Evolutionary conservation across 2,797 vertebrate genomes (phyloP).

Genomic region (Chiloscyllium punctatum): DNA sequence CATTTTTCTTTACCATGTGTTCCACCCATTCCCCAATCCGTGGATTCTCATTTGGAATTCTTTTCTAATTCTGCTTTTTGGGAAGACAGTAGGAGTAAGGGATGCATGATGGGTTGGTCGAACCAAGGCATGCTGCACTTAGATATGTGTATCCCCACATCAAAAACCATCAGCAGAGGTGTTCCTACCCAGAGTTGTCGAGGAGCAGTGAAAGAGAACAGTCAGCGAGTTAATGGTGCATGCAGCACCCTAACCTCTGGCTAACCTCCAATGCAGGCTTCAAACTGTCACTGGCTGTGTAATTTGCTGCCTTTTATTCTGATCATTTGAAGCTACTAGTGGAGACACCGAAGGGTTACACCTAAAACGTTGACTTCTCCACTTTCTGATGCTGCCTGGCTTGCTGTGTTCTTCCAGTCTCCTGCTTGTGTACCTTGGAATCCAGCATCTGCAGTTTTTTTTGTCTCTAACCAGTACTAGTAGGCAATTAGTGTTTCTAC

Average conservation of each 20-base stretch:
- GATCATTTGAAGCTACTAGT: background rate
- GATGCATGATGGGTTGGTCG: background rate
- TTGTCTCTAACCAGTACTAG: too few species aligned
- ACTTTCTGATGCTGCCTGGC: too few species aligned
- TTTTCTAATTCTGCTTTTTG: background rate
- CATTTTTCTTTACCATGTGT: background rate
- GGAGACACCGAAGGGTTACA: background rate
- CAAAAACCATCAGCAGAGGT: background rate
- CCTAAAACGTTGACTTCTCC: too few species aligned
- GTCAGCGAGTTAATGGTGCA: background rate
- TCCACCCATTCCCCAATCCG: background rate
- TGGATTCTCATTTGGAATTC: background rate
- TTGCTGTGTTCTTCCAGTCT: too few species aligned
- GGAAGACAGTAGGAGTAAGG: background rate
- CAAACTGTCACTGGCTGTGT: background rate
- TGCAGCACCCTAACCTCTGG: background rate
- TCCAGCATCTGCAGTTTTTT: too few species aligned
- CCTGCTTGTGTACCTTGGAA: too few species aligned
- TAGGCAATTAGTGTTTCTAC: background rate
- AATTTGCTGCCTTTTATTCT: background rate
- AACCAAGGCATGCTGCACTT: background rate
- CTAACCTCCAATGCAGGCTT: background rate
- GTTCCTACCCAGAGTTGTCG: background rate
- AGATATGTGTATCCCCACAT: background rate
- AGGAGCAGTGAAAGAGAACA: background rate